Evolutionary conservation across 2,797 vertebrate genomes (phyloP).

Genomic region (Protosalanx chinensis): DNA sequence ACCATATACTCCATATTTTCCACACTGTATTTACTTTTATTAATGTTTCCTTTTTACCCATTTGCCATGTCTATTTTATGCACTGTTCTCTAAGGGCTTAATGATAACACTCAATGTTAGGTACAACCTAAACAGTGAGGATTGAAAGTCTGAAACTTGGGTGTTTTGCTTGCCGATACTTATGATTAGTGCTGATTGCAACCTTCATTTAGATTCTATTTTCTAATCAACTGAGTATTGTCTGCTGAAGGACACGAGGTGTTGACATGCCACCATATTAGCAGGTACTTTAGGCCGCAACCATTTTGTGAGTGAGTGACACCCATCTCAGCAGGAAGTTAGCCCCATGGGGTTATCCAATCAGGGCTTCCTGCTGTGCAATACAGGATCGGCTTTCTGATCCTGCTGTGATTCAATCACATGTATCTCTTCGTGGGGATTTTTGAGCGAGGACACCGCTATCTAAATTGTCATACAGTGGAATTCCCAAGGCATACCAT

Average conservation of each 20-base stretch:
- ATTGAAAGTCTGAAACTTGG: background rate
- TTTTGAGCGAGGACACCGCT: background rate
- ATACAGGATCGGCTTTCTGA: background rate
- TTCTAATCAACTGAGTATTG: constrained; percentile 2
- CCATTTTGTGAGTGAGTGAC: constrained; percentile 11
- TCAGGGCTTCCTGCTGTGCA: constrained; percentile 12
- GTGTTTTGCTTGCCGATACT: background rate
- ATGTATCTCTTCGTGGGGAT: background rate
- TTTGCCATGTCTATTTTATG: background rate
- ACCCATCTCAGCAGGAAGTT: constrained; percentile 8
- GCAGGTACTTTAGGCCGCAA: background rate
- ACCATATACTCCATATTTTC: no score
- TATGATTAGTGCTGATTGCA: constrained; percentile 9
- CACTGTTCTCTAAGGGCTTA: background rate
- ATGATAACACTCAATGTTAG: no score
- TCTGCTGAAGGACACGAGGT: background rate
- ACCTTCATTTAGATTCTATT: background rate
- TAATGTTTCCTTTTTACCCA: no score
- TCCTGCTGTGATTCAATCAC: constrained; percentile 18
- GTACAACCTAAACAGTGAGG: background rate
- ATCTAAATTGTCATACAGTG: background rate
- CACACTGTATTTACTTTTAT: no score
- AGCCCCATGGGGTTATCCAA: constrained; percentile 11
- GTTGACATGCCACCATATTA: background rate
- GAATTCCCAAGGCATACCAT: no score